A percentile compares a stretch with the other conserved stretches of the same genome.
Evolutionary conservation across 2,888 invertebrate genomes (phyloP).

Genomic region (Villa cingulata): DNA sequence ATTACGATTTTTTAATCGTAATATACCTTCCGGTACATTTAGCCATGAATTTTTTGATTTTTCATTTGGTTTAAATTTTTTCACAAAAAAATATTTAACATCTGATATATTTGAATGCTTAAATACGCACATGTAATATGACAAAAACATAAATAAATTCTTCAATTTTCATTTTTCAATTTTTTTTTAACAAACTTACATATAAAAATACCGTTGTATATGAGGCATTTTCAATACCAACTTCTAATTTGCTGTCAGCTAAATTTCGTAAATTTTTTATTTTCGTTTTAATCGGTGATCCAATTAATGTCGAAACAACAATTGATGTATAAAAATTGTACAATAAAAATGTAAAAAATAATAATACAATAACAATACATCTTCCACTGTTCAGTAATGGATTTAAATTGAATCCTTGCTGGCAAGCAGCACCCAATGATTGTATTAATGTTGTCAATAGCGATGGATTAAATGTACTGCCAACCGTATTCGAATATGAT

Average conservation of each 20-base stretch:
- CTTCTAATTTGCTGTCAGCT: slow-evolving; percentile 39
- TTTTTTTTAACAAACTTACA: slow-evolving; percentile 16
- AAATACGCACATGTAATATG: too few species aligned
- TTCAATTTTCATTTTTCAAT: too few species aligned
- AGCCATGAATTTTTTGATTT: slow-evolving; percentile 19
- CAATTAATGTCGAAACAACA: slow-evolving; percentile 46
- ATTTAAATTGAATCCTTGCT: slow-evolving; percentile 37
- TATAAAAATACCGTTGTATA: slow-evolving; percentile 23
- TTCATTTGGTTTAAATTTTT: slow-evolving; percentile 8
- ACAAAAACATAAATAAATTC: too few species aligned
- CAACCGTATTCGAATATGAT: too few species aligned
- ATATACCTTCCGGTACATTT: slow-evolving; percentile 20
- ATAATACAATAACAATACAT: slow-evolving; percentile 24
- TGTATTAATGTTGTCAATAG: slow-evolving; percentile 29
- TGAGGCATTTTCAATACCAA: slow-evolving; percentile 40
- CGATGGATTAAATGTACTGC: slow-evolving; percentile 28
- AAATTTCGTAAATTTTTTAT: slow-evolving; percentile 41
- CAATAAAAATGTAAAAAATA: slow-evolving; percentile 36
- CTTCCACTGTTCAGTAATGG: slow-evolving; percentile 36
- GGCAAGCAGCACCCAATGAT: slow-evolving; percentile 38
- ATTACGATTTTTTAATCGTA: slow-evolving; percentile 23
- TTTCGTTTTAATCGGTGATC: slow-evolving; percentile 39
- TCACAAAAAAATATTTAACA: slow-evolving; percentile 15
- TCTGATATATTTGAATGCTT: slow-evolving; percentile 21
- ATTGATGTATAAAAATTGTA: slow-evolving; percentile 50